Percentiles rank a stretch among this genome's conserved stretches.
These are phyloP conservation scores for Daphoenositta chrysoptera DNA, from an alignment of 2,113 vertebrate species.

Conservation along the genomic window DNA sequence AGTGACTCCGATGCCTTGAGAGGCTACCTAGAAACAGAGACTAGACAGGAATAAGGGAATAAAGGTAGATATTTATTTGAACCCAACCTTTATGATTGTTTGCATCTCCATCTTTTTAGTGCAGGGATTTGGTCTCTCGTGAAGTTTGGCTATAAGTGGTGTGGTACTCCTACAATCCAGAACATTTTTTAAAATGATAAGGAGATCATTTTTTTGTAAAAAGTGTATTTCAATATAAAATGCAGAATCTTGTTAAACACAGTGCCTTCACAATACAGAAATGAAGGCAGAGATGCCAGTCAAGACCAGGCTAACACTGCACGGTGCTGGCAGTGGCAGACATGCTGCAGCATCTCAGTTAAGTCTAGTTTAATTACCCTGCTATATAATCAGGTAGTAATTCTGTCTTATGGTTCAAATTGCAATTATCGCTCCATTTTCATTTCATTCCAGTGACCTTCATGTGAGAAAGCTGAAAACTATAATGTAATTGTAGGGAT, in stretches of 20 bases:
- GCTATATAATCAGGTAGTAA: not conserved
- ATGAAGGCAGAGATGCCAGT: not conserved
- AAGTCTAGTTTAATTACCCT: not conserved
- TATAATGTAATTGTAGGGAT: not conserved
- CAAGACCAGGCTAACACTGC: not conserved
- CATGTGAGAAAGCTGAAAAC: not conserved
- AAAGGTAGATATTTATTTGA: no score
- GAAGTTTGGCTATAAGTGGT: not conserved
- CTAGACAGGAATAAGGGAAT: no score
- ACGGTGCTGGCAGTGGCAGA: not conserved
- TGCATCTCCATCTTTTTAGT: not conserved
- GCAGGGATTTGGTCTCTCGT: not conserved
- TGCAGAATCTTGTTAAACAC: not conserved
- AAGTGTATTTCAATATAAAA: not conserved
- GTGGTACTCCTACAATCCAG: not conserved
- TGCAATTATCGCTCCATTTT: not conserved
- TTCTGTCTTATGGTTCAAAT: not conserved
- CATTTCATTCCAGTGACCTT: not conserved
- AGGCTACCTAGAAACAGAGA: no score
- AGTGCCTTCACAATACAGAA: not conserved
- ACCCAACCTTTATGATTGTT: fast-evolving
- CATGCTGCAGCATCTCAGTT: not conserved
- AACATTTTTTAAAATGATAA: not conserved
- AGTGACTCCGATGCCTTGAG: no score
- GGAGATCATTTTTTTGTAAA: not conserved